These are phyloP conservation scores for Sarcophaga peregrina DNA, from an alignment of 1,140 invertebrate species.

Conservation along the genomic window DNA sequence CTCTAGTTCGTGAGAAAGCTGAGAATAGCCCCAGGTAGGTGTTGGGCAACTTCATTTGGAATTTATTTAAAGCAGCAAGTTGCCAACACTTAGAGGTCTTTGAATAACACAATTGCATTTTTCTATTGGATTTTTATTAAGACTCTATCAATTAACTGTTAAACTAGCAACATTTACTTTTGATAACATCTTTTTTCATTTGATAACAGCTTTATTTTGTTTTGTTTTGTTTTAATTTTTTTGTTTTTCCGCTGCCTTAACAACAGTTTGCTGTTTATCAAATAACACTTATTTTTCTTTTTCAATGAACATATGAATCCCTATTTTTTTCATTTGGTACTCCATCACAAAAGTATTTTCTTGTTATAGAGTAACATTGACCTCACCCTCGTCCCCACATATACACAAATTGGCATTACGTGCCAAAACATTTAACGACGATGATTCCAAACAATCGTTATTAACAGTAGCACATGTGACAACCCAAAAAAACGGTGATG, in stretches of 20 bases:
- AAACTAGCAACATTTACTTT: background rate
- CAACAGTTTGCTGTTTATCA: constrained; percentile 16
- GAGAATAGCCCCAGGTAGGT: constrained; percentile 65
- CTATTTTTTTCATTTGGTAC: constrained; percentile 38
- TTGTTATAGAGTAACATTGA: constrained; percentile 66
- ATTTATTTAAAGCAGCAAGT: constrained; percentile 30
- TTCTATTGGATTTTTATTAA: background rate
- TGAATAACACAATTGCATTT: constrained; percentile 30
- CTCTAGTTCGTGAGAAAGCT: constrained; percentile 62
- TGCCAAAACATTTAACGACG: constrained; percentile 44
- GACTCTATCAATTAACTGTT: background rate
- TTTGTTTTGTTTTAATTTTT: background rate
- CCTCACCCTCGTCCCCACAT: constrained; percentile 64
- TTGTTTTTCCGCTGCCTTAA: background rate
- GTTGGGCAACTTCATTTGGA: constrained; percentile 23
- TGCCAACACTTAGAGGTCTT: constrained; percentile 37
- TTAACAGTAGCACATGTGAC: background rate
- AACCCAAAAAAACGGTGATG: constrained; percentile 43
- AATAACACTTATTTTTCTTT: constrained; percentile 8
- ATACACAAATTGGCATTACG: constrained; percentile 62
- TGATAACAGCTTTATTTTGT: background rate
- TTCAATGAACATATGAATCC: background rate
- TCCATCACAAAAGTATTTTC: constrained; percentile 55
- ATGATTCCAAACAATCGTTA: background rate
- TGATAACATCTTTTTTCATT: background rate